Evolutionary conservation across 2,888 invertebrate genomes (phyloP), one percentile per base, ranked within the genome.

Genomic region (Drosophila niveifrons): DNA sequence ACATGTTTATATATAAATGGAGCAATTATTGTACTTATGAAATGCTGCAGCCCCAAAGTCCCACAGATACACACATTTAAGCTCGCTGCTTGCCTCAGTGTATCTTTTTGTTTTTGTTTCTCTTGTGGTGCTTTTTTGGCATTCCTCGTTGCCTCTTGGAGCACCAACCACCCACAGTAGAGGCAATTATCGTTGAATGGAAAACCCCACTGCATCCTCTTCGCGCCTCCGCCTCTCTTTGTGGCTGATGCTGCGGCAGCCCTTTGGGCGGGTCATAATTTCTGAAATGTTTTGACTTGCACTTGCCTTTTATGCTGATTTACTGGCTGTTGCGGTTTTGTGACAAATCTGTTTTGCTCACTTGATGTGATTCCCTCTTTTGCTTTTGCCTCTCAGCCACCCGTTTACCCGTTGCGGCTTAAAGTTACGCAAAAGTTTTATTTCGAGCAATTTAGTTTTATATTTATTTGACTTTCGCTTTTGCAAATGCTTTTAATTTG

Each of bases 281-380:
- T 80, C 82, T 80, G 73, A 85, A 85, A 85, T 88, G 88, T 88
- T 85, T 85, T 88, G 88, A 85, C 83, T 85, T 85, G 86, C 88
- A 81, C 64, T 86, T 79, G 83, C 84, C 83, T 78, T 80, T 83
- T 85, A 85, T 85, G 88, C 84, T 85, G 84, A 85, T 85, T 85
- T 85, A 85, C 88, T 88, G 88, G 83, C 88, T 87, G 87, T 84
- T 88, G 86, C 77, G 85, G 88, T 82, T 79, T 77, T 82, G 85
- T 88, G 88, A 88, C 88, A 88, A 88, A 84, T 85, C 83, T 88
- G 88, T 85, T 88, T 84, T 87, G 83, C 78, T 82, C 83, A 82
- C 87, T 83, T 87, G 83, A 83, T 83, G 83, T 74, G 83, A 87
- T 84, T 78, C 59, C 57, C 61, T 41, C 46, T 15, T 34, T 17